phyloP scores from a whole-genome alignment of 2,797 vertebrate genomes.

The Coregonus sp. region DNA sequence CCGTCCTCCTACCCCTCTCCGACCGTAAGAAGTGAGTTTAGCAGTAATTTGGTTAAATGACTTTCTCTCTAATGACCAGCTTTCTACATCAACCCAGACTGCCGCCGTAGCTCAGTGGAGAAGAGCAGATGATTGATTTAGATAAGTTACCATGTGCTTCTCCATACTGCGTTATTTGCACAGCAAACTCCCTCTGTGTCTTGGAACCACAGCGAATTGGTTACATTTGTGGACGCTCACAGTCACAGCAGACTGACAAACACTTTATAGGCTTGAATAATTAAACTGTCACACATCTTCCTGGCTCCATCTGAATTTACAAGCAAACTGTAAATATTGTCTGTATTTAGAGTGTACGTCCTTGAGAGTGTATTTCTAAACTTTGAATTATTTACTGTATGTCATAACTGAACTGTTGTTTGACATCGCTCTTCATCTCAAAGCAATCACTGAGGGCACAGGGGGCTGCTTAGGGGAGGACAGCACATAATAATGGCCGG shows the following conservation, averaged over 20 bases:
- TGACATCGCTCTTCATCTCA: no score
- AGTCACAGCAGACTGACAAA: not conserved
- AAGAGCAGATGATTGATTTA: not conserved
- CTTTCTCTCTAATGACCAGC: not conserved
- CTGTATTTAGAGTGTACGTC: not conserved
- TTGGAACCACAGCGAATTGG: no score
- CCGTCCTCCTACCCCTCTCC: not conserved
- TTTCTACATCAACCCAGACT: not conserved
- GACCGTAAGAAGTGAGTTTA: not conserved
- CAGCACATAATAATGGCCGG: no score
- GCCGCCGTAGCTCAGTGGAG: not conserved
- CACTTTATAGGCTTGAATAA: not conserved
- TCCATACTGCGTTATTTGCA: no score
- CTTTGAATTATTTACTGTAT: not conserved
- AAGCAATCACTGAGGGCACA: no score
- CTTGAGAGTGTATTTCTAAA: not conserved
- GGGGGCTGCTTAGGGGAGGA: no score
- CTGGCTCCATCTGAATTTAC: not conserved
- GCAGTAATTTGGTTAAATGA: not conserved
- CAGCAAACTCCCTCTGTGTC: not conserved
- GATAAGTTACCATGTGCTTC: not conserved
- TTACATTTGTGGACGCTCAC: not conserved
- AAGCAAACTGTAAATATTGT: constrained; percentile 2
- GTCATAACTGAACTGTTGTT: not conserved
- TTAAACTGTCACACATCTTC: not conserved